Evolutionary conservation across 2,888 invertebrate species (phyloP), one percentile per base, ranked within the genome.

Genomic region (Ormyrus labotus): DNA sequence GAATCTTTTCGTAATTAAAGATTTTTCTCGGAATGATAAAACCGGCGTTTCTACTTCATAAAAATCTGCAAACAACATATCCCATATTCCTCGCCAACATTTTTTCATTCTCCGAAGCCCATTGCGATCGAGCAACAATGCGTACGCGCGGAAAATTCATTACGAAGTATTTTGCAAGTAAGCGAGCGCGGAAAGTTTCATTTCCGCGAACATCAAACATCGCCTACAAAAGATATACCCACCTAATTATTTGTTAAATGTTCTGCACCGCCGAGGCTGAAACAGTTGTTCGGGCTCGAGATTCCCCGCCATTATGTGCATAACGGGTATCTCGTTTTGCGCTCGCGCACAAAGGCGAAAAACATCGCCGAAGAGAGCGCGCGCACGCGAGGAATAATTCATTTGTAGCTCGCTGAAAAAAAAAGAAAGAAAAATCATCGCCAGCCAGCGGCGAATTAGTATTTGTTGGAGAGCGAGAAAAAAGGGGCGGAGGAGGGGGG

Each of bases 211-310:
- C 61, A 75, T 68, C 60, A 68, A 68, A 57, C 60, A 68, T 68
- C 51, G 11, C 9, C 61, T 65, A 67, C 10, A 70, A 77, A 78
- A 71, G 57, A 51, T 55, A 51, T 55, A 53, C 6, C 65, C 47
- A 5, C 50, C 58, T 71, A 78, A 78, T 78, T 78, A 71, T 71
- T 71, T 78, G 65, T 71, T 71, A 71, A 64, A 78, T 65, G 58
- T 60, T 65, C 57, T 34, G 45, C 45, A 47, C 55, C 50, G 19
- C 48, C 48, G 57, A 34, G 50, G 48, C 11, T 63, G 64, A 77
- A 77, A 70, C 63, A 60, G 57, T 63, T 70, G 61, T 64, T 75
- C 2, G 10, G 47, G 51, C 34, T 63, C 34, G 69, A 76, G 53
- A 75, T 76, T 77, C 34, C 50, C 4, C n/a, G 50, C 61, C 47